These are phyloP conservation scores for Riparia riparia DNA, from an alignment of 2,113 vertebrate species.

Conservation along the genomic window DNA sequence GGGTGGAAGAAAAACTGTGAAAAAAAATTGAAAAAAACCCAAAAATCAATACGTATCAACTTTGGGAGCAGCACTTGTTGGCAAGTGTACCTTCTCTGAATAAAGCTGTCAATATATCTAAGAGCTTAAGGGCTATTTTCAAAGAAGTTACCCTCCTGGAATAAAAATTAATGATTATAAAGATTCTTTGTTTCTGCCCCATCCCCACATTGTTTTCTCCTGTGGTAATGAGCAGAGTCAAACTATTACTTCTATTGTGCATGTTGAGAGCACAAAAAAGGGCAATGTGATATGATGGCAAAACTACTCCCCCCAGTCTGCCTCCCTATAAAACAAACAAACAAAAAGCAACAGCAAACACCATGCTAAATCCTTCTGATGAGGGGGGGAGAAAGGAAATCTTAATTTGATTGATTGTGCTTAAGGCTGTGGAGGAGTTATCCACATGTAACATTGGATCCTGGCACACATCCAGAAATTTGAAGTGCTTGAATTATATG, in stretches of 20 bases:
- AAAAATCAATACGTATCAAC: conserved; percentile 50
- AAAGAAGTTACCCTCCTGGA: conserved; percentile 22
- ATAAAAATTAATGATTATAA: conserved; percentile 48
- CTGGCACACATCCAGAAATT: background rate
- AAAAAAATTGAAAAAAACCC: conserved; percentile 6
- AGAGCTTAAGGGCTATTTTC: conserved; percentile 35
- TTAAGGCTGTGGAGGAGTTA: background rate
- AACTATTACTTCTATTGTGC: background rate
- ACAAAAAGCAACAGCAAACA: background rate
- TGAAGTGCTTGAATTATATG: background rate
- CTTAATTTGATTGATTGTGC: background rate
- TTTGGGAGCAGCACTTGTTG: conserved; percentile 41
- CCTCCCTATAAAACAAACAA: background rate
- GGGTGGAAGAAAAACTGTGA: background rate
- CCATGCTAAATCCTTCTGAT: background rate
- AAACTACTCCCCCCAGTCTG: background rate
- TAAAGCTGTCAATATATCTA: conserved; percentile 60
- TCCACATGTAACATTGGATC: background rate
- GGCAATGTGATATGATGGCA: background rate
- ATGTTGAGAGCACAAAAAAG: background rate
- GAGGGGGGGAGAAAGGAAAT: background rate
- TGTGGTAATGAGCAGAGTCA: background rate
- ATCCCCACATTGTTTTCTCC: background rate
- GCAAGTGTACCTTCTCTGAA: conserved; percentile 38
- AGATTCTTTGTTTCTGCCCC: background rate